These are phyloP conservation scores for Mirza zaza DNA, from an alignment of 2,113 vertebrate species.

Conservation along the genomic window DNA sequence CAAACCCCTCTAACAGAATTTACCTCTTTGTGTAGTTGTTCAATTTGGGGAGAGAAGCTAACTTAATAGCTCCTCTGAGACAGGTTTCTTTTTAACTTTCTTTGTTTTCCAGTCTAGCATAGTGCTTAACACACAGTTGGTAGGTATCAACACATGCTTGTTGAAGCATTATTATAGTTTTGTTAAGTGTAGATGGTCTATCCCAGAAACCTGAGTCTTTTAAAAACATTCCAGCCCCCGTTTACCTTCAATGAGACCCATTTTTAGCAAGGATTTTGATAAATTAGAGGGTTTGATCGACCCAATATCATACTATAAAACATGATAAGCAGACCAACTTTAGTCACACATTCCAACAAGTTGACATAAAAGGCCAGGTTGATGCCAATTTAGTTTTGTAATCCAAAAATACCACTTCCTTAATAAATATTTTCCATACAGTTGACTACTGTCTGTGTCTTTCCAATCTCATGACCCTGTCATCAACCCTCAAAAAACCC, in stretches of 20 bases:
- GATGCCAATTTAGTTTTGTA: conserved; percentile 22
- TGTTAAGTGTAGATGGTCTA: background rate
- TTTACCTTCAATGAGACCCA: background rate
- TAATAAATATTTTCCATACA: conserved; percentile 4
- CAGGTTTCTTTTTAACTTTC: background rate
- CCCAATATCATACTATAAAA: background rate
- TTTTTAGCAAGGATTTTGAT: background rate
- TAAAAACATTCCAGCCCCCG: background rate
- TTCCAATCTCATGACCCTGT: conserved; percentile 4
- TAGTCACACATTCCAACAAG: background rate
- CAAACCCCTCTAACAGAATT: background rate
- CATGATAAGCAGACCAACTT: background rate
- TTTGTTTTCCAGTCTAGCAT: background rate
- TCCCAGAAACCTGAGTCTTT: background rate
- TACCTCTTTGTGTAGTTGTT: background rate
- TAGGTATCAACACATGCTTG: background rate
- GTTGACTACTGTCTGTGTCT: background rate
- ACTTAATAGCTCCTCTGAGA: background rate
- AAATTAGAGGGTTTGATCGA: background rate
- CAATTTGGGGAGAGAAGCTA: background rate
- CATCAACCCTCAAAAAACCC: conserved; percentile 23
- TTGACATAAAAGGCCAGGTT: background rate
- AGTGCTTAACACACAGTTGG: too few relatives aligned
- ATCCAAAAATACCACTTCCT: conserved; percentile 46
- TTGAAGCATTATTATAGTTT: background rate